These are phyloP conservation scores for Cryptocephalus moraei DNA, from an alignment of 2,888 invertebrate species.

Conservation along the genomic window DNA sequence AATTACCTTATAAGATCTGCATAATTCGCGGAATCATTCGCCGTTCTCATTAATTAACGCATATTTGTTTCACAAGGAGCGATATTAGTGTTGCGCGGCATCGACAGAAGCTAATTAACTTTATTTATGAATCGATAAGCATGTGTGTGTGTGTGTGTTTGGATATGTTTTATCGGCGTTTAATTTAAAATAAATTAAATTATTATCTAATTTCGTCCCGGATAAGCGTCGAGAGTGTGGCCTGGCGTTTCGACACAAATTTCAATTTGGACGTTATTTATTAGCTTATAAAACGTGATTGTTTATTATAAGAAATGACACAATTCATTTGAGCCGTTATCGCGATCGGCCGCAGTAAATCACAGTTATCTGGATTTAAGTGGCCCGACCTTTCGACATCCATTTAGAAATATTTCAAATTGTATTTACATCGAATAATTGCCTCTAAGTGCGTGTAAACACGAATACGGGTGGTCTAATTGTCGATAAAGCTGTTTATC, in stretches of 20 bases:
- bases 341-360: conserved; percentile 22
- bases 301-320: conserved; percentile 22
- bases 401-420: conserved; percentile 27
- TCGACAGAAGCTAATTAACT: background rate
- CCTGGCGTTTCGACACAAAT: conserved; percentile 7
- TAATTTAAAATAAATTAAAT: conserved; percentile 7
- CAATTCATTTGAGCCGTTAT: conserved; percentile 23
- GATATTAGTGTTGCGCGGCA: background rate
- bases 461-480: conserved; percentile 24
- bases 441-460: conserved; percentile 20
- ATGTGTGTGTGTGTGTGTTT: background rate
- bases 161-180: conserved; percentile 5
- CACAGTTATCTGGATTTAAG: conserved; percentile 27
- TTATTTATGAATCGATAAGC: background rate
- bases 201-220: conserved; percentile 5
- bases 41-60: too few relatives aligned
- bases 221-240: background rate
- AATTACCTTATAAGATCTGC: too few relatives aligned
- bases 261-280: conserved; percentile 11
- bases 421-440: conserved; percentile 26
- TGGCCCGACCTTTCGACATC: conserved; percentile 24
- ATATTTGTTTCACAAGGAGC: too few relatives aligned
- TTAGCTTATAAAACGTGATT: conserved; percentile 10
- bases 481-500: conserved; percentile 15
- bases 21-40: too few relatives aligned